These are phyloP conservation scores for Penaeus chinensis DNA, from an alignment of 1,140 invertebrate species.

Conservation along the genomic window DNA sequence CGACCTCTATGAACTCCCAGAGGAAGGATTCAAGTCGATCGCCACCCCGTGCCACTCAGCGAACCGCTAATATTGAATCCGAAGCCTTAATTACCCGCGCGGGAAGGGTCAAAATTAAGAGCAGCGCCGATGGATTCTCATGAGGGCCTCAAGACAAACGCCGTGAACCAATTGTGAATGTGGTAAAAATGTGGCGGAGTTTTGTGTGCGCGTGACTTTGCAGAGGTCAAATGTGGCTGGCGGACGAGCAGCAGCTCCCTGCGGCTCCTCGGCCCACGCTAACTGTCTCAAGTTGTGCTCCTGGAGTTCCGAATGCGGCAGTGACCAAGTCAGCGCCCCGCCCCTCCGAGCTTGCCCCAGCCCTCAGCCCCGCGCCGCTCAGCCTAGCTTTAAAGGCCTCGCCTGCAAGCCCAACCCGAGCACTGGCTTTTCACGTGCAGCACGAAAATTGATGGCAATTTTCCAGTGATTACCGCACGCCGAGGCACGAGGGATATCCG, in stretches of 20 bases:
- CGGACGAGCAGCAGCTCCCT: conserved; percentile 1
- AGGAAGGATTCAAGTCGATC: no score
- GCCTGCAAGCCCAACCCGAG: background rate
- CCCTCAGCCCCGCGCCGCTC: no score
- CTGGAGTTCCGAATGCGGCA: no score
- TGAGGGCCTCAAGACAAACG: conserved; percentile 52
- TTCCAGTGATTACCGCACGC: conserved; percentile 33
- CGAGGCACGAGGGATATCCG: background rate
- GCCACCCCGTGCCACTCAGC: background rate
- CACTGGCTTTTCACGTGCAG: conserved; percentile 38
- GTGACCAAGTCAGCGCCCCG: no score
- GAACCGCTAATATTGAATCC: background rate
- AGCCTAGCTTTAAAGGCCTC: no score
- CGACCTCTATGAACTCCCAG: background rate
- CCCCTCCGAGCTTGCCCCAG: no score
- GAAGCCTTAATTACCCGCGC: conserved; percentile 34
- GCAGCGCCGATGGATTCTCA: background rate
- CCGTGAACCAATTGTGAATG: conserved; percentile 54
- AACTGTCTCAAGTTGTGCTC: no score
- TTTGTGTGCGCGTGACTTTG: conserved; percentile 56
- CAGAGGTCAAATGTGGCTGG: conserved; percentile 51
- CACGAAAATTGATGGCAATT: conserved; percentile 40
- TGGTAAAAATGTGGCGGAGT: conserved; percentile 55
- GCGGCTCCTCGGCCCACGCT: no score
- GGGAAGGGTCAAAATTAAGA: conserved; percentile 24